Conservation (phyloP, 2,797 vertebrate genomes). For the Dromococcyx pavoninus region DNA sequence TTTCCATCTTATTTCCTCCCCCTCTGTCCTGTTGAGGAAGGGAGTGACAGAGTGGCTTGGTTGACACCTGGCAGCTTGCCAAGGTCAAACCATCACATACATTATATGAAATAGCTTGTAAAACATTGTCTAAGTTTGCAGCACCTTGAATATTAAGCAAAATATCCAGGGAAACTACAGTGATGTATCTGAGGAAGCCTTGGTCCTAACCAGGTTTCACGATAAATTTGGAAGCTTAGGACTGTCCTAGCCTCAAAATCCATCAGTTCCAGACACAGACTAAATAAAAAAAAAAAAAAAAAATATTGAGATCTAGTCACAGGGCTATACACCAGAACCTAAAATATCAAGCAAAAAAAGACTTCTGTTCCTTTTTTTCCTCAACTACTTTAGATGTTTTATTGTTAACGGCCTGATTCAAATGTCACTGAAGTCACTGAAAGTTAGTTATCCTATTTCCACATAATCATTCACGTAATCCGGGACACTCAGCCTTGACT, state of each 20-base stretch:
- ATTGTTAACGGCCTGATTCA: background rate
- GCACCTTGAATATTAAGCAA: background rate
- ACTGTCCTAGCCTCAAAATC: background rate
- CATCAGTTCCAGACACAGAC: background rate
- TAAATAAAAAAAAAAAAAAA: background rate
- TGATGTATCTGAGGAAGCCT: background rate
- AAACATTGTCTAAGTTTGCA: background rate
- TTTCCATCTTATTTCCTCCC: background rate
- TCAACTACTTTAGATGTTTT: background rate
- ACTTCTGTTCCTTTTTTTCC: background rate
- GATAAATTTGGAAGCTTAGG: background rate
- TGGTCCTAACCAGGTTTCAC: background rate
- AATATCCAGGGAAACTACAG: background rate
- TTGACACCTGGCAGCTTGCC: background rate
- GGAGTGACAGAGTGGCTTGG: background rate
- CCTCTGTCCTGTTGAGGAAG: background rate
- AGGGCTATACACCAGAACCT: background rate
- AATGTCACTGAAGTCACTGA: background rate
- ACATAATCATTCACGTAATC: background rate
- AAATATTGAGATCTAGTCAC: background rate
- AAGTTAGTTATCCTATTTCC: background rate
- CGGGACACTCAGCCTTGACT: background rate
- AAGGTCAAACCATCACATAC: background rate
- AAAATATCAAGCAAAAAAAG: background rate
- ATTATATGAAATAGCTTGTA: background rate